A percentile compares a stretch with the other conserved stretches of the same genome.
These are phyloP conservation scores for Trisateles emortualis DNA, from an alignment of 2,888 invertebrate species.

Conservation along the genomic window DNA sequence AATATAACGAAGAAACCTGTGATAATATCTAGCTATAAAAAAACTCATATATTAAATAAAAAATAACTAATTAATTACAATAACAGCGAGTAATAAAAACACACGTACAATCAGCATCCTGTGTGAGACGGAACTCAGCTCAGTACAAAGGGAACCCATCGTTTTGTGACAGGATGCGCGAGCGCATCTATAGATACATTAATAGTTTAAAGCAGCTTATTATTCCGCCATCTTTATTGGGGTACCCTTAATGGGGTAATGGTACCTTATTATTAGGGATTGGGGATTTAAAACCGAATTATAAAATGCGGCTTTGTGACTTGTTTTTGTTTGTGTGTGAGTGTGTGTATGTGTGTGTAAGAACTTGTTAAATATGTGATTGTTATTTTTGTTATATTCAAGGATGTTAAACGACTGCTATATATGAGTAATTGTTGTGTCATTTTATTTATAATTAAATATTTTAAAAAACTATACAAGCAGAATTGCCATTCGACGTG, in stretches of 20 bases:
- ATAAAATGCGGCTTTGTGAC: slow-evolving; percentile 31
- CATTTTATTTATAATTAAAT: no score
- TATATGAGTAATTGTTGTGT: no score
- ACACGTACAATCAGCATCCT: slow-evolving; percentile 22
- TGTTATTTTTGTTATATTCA: slow-evolving; percentile 12
- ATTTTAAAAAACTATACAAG: no score
- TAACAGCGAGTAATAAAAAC: slow-evolving; percentile 7
- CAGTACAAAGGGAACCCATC: slow-evolving; percentile 2
- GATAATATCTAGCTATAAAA: no score
- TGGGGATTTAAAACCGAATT: slow-evolving; percentile 23
- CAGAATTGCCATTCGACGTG: no score
- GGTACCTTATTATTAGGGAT: slow-evolving; percentile 16
- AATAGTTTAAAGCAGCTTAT: slow-evolving; percentile 46
- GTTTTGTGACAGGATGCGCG: slow-evolving; percentile 36
- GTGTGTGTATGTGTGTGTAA: slow-evolving; percentile 16
- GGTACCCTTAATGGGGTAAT: slow-evolving; percentile 21
- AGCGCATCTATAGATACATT: slow-evolving; percentile 26
- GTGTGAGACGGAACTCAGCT: slow-evolving; percentile 5
- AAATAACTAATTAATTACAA: slow-evolving; percentile 8
- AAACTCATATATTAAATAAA: background rate
- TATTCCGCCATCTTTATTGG: slow-evolving; percentile 48
- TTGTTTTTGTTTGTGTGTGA: slow-evolving; percentile 28
- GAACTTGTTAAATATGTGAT: slow-evolving; percentile 28
- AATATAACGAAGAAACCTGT: no score
- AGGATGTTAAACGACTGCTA: background rate